These are phyloP conservation scores for Streblospio benedicti DNA, from an alignment of 1,140 invertebrate genomes.

Conservation along the genomic window DNA sequence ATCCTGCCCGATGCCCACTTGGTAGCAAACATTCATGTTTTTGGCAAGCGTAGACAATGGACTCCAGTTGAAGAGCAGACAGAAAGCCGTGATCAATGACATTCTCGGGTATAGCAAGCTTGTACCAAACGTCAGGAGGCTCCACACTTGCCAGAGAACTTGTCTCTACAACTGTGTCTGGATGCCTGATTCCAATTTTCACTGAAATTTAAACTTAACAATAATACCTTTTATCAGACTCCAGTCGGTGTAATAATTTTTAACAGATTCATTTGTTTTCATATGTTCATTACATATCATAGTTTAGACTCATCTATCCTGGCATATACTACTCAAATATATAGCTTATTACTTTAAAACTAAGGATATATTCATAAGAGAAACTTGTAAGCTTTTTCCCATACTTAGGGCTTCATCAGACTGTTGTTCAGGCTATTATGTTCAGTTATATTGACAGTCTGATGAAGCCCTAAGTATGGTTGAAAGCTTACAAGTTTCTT, in stretches of 20 bases:
- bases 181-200: slow-evolving; percentile 89
- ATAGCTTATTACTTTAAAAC: too few species aligned
- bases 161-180: slow-evolving; percentile 98
- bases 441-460: too few species aligned
- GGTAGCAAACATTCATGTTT: slow-evolving; percentile 87
- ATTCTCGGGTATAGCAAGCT: slow-evolving; percentile 72
- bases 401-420: too few species aligned
- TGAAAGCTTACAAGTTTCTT: too few species aligned
- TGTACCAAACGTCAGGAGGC: slow-evolving; percentile 88
- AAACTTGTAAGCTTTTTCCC: too few species aligned
- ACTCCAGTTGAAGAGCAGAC: slow-evolving; percentile 92
- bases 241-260: too few species aligned
- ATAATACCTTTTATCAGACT: neutral
- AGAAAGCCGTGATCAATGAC: slow-evolving; percentile 75
- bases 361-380: too few species aligned
- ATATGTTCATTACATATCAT: neutral
- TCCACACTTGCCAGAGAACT: slow-evolving; percentile 92
- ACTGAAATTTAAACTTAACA: slow-evolving; percentile 54
- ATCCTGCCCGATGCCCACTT: slow-evolving; percentile 84
- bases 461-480: too few species aligned
- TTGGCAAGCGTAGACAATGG: slow-evolving; percentile 90
- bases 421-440: too few species aligned
- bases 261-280: too few species aligned
- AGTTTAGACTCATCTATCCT: too few species aligned
- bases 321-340: too few species aligned